Evolutionary conservation across 2,888 invertebrate genomes (phyloP), one percentile per base, ranked within the genome.

Genomic region (Conus canariensis): DNA sequence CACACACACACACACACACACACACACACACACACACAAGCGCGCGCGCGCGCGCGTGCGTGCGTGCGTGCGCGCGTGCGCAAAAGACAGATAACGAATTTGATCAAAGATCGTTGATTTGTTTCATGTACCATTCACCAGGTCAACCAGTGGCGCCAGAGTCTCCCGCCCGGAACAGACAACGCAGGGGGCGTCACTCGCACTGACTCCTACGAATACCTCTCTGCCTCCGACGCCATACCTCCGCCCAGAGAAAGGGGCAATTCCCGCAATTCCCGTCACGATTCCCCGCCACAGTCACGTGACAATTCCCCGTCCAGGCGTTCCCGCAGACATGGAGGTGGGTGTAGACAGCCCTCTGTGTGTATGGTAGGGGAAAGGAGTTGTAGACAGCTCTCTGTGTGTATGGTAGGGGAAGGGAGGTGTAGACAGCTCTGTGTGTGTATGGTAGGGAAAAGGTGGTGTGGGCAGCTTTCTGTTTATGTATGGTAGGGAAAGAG

Each of bases 121-220:
- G 30, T 77, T 30, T 30, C 16, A 5, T 9, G 10, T 30, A 5
- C 30, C 30, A 25, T 9, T 30, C 22, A 70, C 8, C 85, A 95
- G 91, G 95, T 95, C n/a, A 94, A 95, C 67, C 94, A 93, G 82
- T 96, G 96, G 96, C 95, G 95, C 91, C 95, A 95, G 90, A 94
- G 95, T 30, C 93, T 96, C 45, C 94, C 94, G 10, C 91, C 93
- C 25, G 92, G 74, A 9, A 16, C 89, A 12, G 89, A 89, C 3
- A 14, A 70, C 2, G 7, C 64, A 7, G 85, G 25, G 80, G 89
- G 64, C 80, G 88, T 87, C 91, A 56, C 89, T 87, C 90, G 93
- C 91, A 85, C 91, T 90, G 87, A 92, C 87, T 87, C 85, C 80
- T 91, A 91, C 91, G 91, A 91, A 9, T 90, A 92, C 70, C 80